Conservation (phyloP, 2,797 vertebrate genomes). For the Valencia hispanica region DNA sequence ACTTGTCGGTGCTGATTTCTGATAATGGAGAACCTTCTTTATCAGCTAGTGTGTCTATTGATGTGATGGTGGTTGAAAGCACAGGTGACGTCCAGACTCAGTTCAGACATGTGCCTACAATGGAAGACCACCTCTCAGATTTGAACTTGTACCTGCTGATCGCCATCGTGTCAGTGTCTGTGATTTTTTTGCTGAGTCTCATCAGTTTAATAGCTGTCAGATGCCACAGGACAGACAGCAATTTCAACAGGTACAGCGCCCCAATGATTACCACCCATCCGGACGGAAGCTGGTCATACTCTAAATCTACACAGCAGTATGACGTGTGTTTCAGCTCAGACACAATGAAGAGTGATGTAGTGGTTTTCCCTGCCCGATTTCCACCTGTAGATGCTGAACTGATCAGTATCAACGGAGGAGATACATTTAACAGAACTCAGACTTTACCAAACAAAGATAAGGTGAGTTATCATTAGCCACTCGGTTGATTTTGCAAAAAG, state of each 20-base stretch:
- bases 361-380: slow-evolving; percentile 61
- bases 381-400: slow-evolving; percentile 64
- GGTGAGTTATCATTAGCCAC: slow-evolving; percentile 51
- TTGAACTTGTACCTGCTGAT: too few relatives aligned
- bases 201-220: slow-evolving; percentile 55
- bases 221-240: slow-evolving; percentile 46
- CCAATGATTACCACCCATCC: slow-evolving; percentile 65
- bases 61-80: too few relatives aligned
- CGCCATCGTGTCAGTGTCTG: too few relatives aligned
- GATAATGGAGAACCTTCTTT: too few relatives aligned
- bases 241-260: slow-evolving; percentile 43
- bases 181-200: too few relatives aligned
- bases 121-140: too few relatives aligned
- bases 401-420: slow-evolving; percentile 68
- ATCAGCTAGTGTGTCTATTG: too few relatives aligned
- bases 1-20: too few relatives aligned
- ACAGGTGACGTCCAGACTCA: too few relatives aligned
- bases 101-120: too few relatives aligned
- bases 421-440: slow-evolving; percentile 64
- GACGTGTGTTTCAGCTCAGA: slow-evolving; percentile 79
- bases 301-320: slow-evolving; percentile 77
- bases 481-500: background rate
- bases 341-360: slow-evolving; percentile 72
- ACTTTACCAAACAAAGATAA: slow-evolving; percentile 65
- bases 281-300: slow-evolving; percentile 71